Evolutionary conservation across 2,113 vertebrate species (phyloP).

Genomic region (Gallinago paraguaiae): DNA sequence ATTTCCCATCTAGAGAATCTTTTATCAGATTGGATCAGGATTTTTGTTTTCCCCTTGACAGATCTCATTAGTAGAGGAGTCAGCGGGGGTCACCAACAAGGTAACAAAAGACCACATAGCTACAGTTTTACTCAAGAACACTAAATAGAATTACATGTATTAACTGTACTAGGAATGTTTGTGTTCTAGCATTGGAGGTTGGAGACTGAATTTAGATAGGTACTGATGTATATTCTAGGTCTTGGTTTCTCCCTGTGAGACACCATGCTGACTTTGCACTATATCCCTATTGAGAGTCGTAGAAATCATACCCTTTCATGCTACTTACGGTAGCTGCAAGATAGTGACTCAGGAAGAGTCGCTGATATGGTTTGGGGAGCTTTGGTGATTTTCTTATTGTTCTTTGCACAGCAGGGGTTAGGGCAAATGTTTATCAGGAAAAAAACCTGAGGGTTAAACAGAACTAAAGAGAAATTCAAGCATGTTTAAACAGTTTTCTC

Average conservation of each 20-base stretch:
- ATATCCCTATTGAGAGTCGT: conserved; percentile 21
- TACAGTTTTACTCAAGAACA: neutral
- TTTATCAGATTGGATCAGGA: neutral
- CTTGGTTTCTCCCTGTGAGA: conserved; percentile 12
- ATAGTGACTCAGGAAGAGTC: conserved; percentile 51
- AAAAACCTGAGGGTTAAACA: conserved; percentile 60
- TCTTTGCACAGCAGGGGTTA: conserved; percentile 62
- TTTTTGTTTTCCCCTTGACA: conserved; percentile 5
- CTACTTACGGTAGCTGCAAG: conserved; percentile 17
- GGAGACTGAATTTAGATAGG: neutral
- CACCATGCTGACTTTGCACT: neutral
- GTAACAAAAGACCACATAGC: neutral
- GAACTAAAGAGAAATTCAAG: conserved; percentile 68
- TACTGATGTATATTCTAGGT: neutral
- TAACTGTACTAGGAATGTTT: conserved; percentile 4
- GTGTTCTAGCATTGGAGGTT: neutral
- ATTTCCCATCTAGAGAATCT: neutral
- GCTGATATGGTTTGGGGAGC: conserved; percentile 23
- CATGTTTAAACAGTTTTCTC: conserved; percentile 70
- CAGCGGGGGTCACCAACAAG: neutral
- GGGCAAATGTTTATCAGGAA: conserved; percentile 73
- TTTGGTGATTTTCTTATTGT: conserved; percentile 57
- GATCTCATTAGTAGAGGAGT: neutral
- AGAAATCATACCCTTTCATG: conserved; percentile 48
- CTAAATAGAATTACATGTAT: neutral